Conservation (phyloP, 2,797 vertebrate genomes). For the Linurgus olivaceus region DNA sequence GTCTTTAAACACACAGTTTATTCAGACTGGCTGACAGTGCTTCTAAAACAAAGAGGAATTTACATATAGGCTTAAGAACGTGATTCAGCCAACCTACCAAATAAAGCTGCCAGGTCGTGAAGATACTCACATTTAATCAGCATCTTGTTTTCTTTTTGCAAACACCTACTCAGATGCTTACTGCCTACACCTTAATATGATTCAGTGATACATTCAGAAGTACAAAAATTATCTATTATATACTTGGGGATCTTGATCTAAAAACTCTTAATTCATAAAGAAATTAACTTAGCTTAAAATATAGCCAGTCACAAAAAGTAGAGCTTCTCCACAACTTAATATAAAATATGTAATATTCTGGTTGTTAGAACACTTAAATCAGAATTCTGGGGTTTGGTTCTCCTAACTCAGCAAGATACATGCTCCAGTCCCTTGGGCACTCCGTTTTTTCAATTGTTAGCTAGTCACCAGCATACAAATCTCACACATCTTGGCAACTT, state of each 20-base stretch:
- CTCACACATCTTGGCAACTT: neutral
- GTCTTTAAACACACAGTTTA: neutral
- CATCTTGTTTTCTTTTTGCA: neutral
- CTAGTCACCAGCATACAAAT: neutral
- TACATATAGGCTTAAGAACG: neutral
- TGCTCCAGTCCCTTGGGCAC: neutral
- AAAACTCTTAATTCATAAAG: neutral
- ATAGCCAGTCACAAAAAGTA: neutral
- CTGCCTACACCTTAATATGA: neutral
- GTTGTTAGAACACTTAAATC: neutral
- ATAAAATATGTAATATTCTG: neutral
- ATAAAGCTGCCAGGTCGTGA: neutral
- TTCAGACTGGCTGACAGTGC: neutral
- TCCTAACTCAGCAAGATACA: neutral
- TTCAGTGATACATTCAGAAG: neutral
- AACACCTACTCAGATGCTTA: neutral
- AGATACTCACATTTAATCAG: neutral
- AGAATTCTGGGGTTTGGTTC: neutral
- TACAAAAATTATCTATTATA: neutral
- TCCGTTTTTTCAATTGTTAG: neutral
- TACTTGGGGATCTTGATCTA: neutral
- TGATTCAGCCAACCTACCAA: neutral
- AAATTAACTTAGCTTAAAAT: neutral
- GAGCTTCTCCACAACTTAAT: neutral
- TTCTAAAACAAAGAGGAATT: neutral